Percentiles rank a stretch among this genome's conserved stretches.
Evolutionary conservation across 2,888 invertebrate species (phyloP).

Genomic region (Seira sanloemensis): DNA sequence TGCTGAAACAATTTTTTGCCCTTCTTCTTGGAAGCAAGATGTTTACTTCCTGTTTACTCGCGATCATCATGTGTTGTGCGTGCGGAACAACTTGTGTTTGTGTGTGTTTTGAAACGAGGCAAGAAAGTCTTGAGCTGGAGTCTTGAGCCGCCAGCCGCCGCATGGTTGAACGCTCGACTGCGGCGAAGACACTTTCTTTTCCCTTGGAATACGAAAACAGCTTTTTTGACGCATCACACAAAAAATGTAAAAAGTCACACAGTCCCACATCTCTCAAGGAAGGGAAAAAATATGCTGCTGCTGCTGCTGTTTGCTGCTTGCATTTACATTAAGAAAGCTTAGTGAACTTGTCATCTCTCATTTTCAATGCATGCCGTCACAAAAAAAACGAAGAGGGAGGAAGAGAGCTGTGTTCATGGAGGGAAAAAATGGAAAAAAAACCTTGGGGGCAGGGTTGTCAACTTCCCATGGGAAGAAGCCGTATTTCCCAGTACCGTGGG

Average conservation of each 20-base stretch:
- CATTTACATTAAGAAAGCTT: no score
- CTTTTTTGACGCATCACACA: neutral
- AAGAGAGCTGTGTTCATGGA: neutral
- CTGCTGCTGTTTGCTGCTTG: no score
- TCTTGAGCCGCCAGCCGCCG: no score
- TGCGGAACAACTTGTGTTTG: neutral
- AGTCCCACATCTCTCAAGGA: neutral
- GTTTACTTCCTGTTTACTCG: conserved; percentile 45
- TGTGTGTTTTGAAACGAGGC: no score
- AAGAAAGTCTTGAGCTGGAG: neutral
- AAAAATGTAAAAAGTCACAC: no score
- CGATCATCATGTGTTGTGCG: conserved; percentile 29
- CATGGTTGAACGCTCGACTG: neutral
- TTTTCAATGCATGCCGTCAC: conserved; percentile 13
- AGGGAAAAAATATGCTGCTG: conserved; percentile 8
- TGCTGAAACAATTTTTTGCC: no score
- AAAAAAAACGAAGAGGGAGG: neutral
- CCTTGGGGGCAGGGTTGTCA: no score
- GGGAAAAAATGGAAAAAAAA: neutral
- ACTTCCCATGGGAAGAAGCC: no score
- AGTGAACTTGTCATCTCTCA: conserved; percentile 48
- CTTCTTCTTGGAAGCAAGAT: neutral
- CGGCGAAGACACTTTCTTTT: neutral
- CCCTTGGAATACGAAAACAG: neutral
- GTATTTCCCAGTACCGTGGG: no score